A percentile compares a stretch with the other conserved stretches of the same genome.
Evolutionary conservation across 2,113 vertebrate species (phyloP).

Genomic region (Peucedramus taeniatus): DNA sequence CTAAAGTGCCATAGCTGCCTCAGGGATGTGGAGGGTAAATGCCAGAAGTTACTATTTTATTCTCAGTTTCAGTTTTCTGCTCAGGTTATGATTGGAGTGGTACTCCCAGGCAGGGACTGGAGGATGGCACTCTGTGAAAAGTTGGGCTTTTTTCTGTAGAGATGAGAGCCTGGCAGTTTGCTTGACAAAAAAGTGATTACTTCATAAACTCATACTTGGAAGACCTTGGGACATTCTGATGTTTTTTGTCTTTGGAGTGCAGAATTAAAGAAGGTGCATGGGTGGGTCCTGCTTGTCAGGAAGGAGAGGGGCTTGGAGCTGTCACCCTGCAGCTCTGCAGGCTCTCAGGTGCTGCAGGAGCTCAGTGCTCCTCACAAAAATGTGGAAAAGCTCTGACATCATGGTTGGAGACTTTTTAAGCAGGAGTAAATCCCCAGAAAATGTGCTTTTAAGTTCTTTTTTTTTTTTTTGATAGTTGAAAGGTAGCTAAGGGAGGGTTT

Average conservation of each 20-base stretch:
- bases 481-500: not conserved
- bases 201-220: not conserved
- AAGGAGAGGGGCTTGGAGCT: not conserved
- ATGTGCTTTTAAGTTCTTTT: not conserved
- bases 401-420: not conserved
- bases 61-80: not conserved
- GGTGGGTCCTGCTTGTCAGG: not conserved
- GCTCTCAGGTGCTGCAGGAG: not conserved
- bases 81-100: not conserved
- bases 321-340: not conserved
- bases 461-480: not conserved
- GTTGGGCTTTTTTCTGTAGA: not conserved
- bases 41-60: not conserved
- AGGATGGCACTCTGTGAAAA: not conserved
- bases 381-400: not conserved
- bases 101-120: not conserved
- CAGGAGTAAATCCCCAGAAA: not conserved
- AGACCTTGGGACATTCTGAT: not conserved
- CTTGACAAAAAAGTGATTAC: not conserved
- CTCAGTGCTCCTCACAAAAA: not conserved
- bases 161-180: not conserved
- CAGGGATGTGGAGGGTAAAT: not conserved
- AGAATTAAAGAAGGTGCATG: not conserved
- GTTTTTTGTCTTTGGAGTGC: not conserved
- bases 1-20: not conserved